These are phyloP conservation scores for Natator depressus DNA, from an alignment of 2,113 vertebrate species.

Conservation along the genomic window DNA sequence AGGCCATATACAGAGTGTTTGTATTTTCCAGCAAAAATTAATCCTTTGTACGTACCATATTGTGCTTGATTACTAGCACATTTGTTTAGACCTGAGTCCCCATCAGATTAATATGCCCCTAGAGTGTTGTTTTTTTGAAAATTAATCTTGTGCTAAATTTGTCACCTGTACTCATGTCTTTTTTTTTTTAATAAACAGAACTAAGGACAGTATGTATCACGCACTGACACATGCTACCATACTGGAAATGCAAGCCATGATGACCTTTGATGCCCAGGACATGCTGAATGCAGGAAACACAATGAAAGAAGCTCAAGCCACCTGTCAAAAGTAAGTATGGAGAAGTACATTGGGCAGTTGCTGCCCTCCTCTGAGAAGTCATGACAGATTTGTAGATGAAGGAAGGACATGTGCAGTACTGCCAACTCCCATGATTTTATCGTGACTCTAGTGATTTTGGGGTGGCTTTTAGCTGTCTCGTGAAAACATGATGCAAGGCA, in stretches of 20 bases:
- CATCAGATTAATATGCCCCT: not conserved
- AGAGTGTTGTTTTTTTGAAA: not conserved
- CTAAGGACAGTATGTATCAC: conserved; percentile 98
- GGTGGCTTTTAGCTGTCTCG: not conserved
- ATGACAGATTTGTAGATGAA: not conserved
- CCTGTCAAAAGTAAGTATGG: conserved; percentile 88
- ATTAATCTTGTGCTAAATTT: not conserved
- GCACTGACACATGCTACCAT: conserved; percentile 96
- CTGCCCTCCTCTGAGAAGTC: not conserved
- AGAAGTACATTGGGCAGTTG: not conserved
- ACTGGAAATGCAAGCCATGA: conserved; percentile 98
- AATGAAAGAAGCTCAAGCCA: conserved; percentile 94
- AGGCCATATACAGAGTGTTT: not conserved
- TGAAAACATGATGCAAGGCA: not conserved
- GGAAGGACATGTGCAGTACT: not conserved
- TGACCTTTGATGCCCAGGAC: conserved; percentile 96
- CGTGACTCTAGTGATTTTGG: not conserved
- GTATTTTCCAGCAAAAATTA: not conserved
- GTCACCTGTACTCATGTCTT: not conserved
- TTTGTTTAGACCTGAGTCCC: not conserved
- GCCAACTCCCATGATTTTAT: not conserved
- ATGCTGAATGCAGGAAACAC: conserved; percentile 91
- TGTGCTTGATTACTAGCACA: not conserved
- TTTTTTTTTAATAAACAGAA: conserved; percentile 76
- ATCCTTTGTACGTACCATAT: not conserved